Conservation (phyloP, 2,888 invertebrate genomes). For the Sarcophaga subvicina region DNA sequence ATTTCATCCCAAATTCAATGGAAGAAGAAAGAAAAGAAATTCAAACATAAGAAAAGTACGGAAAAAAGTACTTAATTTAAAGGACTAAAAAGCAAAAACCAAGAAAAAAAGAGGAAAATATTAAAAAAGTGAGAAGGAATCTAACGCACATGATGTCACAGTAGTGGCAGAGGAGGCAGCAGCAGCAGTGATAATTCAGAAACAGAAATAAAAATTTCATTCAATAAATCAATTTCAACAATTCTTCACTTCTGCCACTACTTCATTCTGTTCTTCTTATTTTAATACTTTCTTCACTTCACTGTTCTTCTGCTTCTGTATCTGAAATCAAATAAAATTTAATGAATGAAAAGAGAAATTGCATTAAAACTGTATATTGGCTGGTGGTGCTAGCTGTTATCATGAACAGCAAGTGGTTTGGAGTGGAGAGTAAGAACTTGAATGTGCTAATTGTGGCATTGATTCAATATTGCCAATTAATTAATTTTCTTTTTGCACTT, state of each 20-base stretch:
- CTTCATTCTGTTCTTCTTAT: slow-evolving; percentile 20
- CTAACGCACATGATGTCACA: slow-evolving; percentile 27
- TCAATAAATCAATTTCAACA: slow-evolving; percentile 54
- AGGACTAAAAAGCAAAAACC: not conserved
- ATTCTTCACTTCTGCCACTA: not conserved
- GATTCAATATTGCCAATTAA: not conserved
- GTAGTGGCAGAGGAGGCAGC: not conserved
- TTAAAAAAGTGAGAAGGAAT: not conserved
- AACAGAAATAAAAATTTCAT: slow-evolving; percentile 55
- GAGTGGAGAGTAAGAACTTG: not conserved
- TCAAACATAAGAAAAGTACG: slow-evolving; percentile 28
- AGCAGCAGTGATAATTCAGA: slow-evolving; percentile 21
- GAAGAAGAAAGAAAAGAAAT: not conserved
- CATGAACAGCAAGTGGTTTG: not conserved
- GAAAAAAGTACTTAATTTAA: too few species aligned
- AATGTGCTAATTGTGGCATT: not conserved
- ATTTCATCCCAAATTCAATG: too few species aligned
- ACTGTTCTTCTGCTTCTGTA: slow-evolving; percentile 1
- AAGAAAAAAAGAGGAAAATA: not conserved
- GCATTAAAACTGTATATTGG: not conserved
- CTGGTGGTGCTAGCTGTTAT: not conserved
- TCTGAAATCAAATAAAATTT: slow-evolving; percentile 22
- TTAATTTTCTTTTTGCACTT: not conserved
- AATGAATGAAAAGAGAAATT: not conserved
- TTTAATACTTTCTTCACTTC: not conserved